Evolutionary conservation across 2,888 invertebrate species (phyloP), one percentile per base, ranked within the genome.

Genomic region (Ormyrus rosae): DNA sequence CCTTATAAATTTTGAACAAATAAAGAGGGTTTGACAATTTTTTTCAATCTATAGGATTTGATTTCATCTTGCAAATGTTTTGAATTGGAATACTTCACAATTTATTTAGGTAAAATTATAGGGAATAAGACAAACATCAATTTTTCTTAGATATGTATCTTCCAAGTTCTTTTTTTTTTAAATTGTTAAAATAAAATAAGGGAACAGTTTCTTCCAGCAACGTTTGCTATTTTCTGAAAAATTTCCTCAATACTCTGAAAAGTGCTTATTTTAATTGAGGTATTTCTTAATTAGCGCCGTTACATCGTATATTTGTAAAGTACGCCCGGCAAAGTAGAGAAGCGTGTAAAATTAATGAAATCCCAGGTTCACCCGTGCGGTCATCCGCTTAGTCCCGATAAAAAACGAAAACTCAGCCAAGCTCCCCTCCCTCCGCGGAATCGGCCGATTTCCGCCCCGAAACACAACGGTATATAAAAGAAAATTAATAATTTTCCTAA

Each of bases 271-370:
- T 48, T 53, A 34, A 34, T 34, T 34, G 34, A 1, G 34, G 34
- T 34, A 64, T 55, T 60, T 75, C 68, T 58, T 69, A 76, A 76
- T 61, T 51, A 68, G 46, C 56, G 73, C n/a, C 5, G 11, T n/a
- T 19, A n/a, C 55, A 76, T 19, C 58, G 61, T 61, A 34, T 2
- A 68, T 76, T 68, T 61, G 55, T n/a, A 63, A 63, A 69, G 46
- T 55, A 61, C 34, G 11, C 2, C 56, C 48, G 9, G 53, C 48
- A 7, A 48, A 11, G 10, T 4, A 5, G 19, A 45, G 19, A 61
- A 81, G 78, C 74, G 61, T 75, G 53, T 10, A 71, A 68, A 81
- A 78, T 78, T 81, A 78, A 81, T 78, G 65, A 67, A 78, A 81
- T 61, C 63, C 60, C 34, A 6, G 34, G 45, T 0, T 1, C 0